phyloP scores from a whole-genome alignment of 1,140 invertebrate genomes.

The Leptinotarsa lineolata region DNA sequence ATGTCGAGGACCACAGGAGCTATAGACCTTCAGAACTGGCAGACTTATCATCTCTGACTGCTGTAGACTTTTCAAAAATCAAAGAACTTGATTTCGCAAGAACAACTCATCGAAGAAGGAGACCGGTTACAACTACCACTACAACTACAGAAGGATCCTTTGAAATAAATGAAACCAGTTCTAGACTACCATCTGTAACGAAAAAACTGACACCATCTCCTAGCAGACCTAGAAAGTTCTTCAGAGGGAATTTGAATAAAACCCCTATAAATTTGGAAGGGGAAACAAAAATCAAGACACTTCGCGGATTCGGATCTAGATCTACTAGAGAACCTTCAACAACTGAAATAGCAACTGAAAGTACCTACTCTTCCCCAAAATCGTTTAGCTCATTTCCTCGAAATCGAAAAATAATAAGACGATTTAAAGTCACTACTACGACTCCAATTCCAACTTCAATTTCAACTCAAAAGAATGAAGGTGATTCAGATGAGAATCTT shows the following conservation, averaged over 20 bases:
- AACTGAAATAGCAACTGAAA: slow-evolving; percentile 17
- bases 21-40: slow-evolving; percentile 47
- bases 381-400: slow-evolving; percentile 18
- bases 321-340: slow-evolving; percentile 27
- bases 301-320: slow-evolving; percentile 32
- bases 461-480: slow-evolving; percentile 1
- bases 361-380: background rate
- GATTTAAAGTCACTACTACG: slow-evolving; percentile 40
- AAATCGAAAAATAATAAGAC: slow-evolving; percentile 42
- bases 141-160: slow-evolving; percentile 46
- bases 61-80: slow-evolving; percentile 47
- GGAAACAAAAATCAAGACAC: slow-evolving; percentile 20
- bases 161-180: slow-evolving; percentile 38
- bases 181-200: slow-evolving; percentile 34
- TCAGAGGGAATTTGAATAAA: background rate
- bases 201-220: slow-evolving; percentile 34
- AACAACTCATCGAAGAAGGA: slow-evolving; percentile 29
- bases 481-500: background rate
- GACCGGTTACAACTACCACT: slow-evolving; percentile 47
- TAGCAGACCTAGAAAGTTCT: slow-evolving; percentile 31
- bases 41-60: slow-evolving; percentile 56
- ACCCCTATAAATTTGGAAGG: background rate
- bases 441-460: background rate
- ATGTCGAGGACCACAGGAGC: slow-evolving; percentile 35
- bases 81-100: slow-evolving; percentile 33